A percentile compares a stretch with the other conserved stretches of the same genome.
Conservation (phyloP, 1,140 invertebrate species). For the Batillaria attramentaria region DNA sequence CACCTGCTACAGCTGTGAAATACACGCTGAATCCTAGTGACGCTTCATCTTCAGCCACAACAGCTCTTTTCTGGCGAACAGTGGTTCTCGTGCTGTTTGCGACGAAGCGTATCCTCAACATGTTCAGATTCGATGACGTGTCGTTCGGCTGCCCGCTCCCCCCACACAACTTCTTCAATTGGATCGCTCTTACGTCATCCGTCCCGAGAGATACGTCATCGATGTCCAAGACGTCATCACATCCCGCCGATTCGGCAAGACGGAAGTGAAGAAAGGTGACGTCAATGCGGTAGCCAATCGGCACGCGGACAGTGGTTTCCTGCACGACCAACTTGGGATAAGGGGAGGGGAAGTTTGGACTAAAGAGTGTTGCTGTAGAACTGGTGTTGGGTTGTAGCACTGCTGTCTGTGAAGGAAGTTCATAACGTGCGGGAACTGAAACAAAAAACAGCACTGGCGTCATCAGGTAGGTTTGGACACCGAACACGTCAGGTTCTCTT, state of each 20-base stretch:
- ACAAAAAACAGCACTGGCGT: neutral
- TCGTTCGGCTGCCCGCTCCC: too few species aligned
- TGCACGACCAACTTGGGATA: neutral
- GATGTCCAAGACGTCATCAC: conserved; percentile 2
- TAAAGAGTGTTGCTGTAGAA: neutral
- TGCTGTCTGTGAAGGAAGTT: neutral
- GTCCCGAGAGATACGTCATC: conserved; percentile 14
- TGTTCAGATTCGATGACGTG: too few species aligned
- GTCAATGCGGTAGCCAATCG: conserved; percentile 9
- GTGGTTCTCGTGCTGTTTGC: neutral
- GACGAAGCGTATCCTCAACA: neutral
- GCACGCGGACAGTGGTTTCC: neutral
- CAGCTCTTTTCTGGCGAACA: neutral
- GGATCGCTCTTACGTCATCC: neutral
- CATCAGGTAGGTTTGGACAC: too few species aligned
- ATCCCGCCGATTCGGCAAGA: neutral
- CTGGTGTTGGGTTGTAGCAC: neutral
- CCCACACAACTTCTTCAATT: neutral
- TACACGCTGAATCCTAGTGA: conserved; percentile 16
- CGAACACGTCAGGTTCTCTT: too few species aligned
- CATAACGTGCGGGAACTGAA: neutral
- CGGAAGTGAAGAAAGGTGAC: conserved; percentile 17
- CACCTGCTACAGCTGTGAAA: conserved; percentile 5
- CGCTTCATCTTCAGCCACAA: neutral
- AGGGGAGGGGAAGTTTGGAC: neutral